Evolutionary conservation across 2,797 vertebrate genomes (phyloP).

Genomic region (Epinephelus malabaricus): DNA sequence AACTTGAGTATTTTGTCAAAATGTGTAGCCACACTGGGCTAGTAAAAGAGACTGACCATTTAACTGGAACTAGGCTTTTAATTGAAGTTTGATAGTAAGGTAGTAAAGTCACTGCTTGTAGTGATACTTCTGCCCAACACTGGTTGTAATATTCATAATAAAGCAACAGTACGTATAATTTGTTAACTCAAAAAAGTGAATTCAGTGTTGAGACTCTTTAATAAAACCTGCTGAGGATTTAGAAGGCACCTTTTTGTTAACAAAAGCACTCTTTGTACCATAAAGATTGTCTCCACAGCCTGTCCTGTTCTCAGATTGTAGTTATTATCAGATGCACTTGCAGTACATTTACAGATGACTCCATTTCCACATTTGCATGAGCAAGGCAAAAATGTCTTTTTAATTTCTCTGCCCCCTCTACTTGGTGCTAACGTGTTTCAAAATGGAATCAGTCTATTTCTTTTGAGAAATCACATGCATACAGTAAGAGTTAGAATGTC

Average conservation of each 20-base stretch:
- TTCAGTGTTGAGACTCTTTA: neutral
- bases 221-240: no score
- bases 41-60: no score
- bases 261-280: no score
- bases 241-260: no score
- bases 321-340: neutral
- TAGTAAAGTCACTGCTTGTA: no score
- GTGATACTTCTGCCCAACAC: no score
- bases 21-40: no score
- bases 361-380: constrained; percentile 4
- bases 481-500: neutral
- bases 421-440: neutral
- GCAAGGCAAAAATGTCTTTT: no score
- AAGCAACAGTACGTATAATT: neutral
- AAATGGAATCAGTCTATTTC: constrained; percentile 14
- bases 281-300: neutral
- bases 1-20: no score
- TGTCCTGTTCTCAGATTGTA: neutral
- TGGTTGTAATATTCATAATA: neutral
- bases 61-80: no score
- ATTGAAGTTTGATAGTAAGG: no score
- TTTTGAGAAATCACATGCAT: neutral
- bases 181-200: neutral
- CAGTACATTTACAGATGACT: neutral
- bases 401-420: neutral